Base-by-base conservation (phyloP, 2,797 vertebrate genomes). In the Mus minutoides region DNA sequence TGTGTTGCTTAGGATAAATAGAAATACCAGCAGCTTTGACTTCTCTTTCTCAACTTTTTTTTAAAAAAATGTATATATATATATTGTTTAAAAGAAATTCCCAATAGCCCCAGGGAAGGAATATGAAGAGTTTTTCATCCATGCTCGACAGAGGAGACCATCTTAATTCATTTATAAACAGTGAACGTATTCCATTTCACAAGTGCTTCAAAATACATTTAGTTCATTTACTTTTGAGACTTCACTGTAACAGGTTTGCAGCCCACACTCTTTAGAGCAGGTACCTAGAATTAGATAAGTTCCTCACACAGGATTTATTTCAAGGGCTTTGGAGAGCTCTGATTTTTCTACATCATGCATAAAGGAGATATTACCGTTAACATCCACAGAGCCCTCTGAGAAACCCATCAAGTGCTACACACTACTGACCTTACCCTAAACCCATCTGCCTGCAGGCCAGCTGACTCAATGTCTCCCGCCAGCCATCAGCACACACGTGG, bases 381-480 rank as follows among this genome's bases (percentile, higher is more conserved):
- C 56, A 49, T 90, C 77, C 79, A 34, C 0, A 24, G 94, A 87
- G 3, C 83, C 62, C 76, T 96, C 96, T 97, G 96, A 97, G 96
- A 98, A 98, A 97, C 85, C 97, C 90, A 96, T 94, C 98, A 97
- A 97, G 58, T 95, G 89, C 98, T 99, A 99, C 98, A 98, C 98
- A 99, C 99, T 99, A 99, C 99, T 99, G 98, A 99, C 99, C 99
- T 99, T 99, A 99, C 99, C 99, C 99, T 99, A 99, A 99, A 98
- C 99, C 99, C 99, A 99, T 99, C 98, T 99, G 99, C 97, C 96
- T 98, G 98, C 98, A 99, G 97, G 99, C 99, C 98, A 99, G 98
- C 9, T 97, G 97, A 96, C 99, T 99, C 97, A 99, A 98, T 0
- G 98, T 97, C 60, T 98, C 98, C 97, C 98, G 99, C 99, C 99